Conservation (phyloP, 2,797 vertebrate species). For the Tokudaia muenninki region DNA sequence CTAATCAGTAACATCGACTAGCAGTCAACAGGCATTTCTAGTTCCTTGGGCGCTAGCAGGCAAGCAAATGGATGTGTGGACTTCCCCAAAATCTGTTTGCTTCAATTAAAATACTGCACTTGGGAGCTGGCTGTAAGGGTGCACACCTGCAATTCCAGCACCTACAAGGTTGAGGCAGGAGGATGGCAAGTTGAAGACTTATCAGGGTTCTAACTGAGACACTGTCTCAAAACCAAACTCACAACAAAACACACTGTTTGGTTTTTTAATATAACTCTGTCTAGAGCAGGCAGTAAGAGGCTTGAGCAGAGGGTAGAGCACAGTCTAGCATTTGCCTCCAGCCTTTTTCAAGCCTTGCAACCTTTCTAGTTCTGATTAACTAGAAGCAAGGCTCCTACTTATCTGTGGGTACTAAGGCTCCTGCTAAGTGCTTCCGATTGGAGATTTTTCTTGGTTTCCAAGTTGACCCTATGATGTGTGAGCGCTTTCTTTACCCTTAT, state of each 20-base stretch:
- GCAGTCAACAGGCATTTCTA: not conserved
- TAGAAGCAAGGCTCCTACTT: not conserved
- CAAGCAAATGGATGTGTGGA: not conserved
- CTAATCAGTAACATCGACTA: not conserved
- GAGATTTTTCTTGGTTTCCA: not conserved
- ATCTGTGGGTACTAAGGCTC: not conserved
- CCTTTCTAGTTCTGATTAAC: slow-evolving; percentile 34
- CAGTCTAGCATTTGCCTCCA: not conserved
- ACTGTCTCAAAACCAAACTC: not conserved
- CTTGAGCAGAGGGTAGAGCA: slow-evolving; percentile 1
- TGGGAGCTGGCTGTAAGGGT: not conserved
- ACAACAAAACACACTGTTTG: not conserved
- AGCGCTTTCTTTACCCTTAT: not conserved
- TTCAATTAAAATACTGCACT: slow-evolving; percentile 43
- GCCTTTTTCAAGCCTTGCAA: not conserved
- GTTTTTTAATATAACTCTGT: not conserved
- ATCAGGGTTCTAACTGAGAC: not conserved
- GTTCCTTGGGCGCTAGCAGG: not conserved
- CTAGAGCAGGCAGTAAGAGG: slow-evolving; percentile 9
- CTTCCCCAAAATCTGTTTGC: slow-evolving; percentile 28
- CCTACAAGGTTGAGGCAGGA: not conserved
- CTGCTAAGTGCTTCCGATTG: not conserved
- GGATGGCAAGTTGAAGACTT: not conserved
- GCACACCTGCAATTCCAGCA: not conserved
- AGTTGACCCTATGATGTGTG: not conserved